Base-by-base conservation (phyloP, 2,113 vertebrate species). In the Percina caprodes region DNA sequence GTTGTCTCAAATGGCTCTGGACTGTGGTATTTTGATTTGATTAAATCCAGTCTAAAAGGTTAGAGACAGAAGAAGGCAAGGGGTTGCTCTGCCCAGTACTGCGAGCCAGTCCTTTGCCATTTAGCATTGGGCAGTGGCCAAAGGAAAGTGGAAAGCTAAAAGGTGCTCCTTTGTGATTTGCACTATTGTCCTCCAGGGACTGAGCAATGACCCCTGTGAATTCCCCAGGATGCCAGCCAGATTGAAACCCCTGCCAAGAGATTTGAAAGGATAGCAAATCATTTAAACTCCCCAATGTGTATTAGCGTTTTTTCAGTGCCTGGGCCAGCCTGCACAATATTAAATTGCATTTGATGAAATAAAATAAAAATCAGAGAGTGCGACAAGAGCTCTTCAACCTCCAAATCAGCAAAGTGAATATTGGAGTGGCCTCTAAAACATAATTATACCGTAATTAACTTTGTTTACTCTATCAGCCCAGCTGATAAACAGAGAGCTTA, bases 241-340 rank as follows among this genome's bases (percentile, higher is more conserved):
- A 95, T 90, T 92, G 91, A 95, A 93, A 92, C 75, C 84, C 92
- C 91, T 95, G 95, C 93, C 94, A 94, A 92, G 73, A 86, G 76
- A 91, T 92, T 91, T 94, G 89, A 94, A 94, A 94, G 92, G 91
- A 92, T 88, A 87, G 92, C 92, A 94, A 95, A 95, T 93, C 85
- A 94, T 93, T 94, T 93, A 92, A 90, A 92, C 87, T 82, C 75
- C 68, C 71, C 83, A 87, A 92, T 66, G 88, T 88, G 79, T 88
- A 94, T 94, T 94, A 94, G 91, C 91, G 93, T 92, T 94, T 93
- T 94, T 91, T 86, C 84, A 88, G 76, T 79, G 80, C 63, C 85
- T 69, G 23, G 72, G 80, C 74, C 79, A 84, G 78, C 82, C 63
- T 78, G 77, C 63, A 89, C 83, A 89, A 85, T 90, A 92, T 92